Conservation (phyloP, 2,888 invertebrate genomes). For the Drosophila falleni region DNA sequence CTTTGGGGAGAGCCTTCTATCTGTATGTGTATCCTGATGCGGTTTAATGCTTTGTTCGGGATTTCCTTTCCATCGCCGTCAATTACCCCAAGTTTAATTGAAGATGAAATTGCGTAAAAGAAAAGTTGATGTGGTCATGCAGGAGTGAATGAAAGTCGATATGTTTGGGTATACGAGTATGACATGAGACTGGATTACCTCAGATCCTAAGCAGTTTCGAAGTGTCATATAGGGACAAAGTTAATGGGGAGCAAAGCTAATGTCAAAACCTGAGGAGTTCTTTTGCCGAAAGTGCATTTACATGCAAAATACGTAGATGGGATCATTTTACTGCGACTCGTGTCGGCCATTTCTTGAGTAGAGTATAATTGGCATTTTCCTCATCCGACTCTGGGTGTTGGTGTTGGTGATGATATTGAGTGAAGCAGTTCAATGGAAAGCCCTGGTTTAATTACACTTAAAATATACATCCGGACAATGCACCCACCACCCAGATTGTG, state of each 20-base stretch:
- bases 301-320: slow-evolving; percentile 19
- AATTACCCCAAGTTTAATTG: slow-evolving; percentile 79
- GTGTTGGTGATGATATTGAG: background rate
- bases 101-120: slow-evolving; percentile 71
- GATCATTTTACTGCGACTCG: slow-evolving; percentile 34
- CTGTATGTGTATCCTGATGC: slow-evolving; percentile 35
- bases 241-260: slow-evolving; percentile 2
- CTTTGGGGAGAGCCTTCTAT: slow-evolving; percentile 38
- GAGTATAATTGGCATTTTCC: slow-evolving; percentile 49
- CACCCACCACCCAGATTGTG: slow-evolving; percentile 29
- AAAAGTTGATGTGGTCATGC: slow-evolving; percentile 69
- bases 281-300: background rate
- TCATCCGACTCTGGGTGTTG: background rate
- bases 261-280: slow-evolving; percentile 2
- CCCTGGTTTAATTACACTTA: slow-evolving; percentile 69
- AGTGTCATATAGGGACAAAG: slow-evolving; percentile 10
- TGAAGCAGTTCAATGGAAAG: slow-evolving; percentile 37
- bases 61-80: slow-evolving; percentile 63
- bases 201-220: slow-evolving; percentile 27
- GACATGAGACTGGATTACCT: slow-evolving; percentile 36
- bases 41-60: slow-evolving; percentile 46
- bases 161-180: slow-evolving; percentile 8
- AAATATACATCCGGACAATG: slow-evolving; percentile 60
- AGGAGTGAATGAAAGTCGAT: slow-evolving; percentile 46
- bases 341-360: slow-evolving; percentile 32